phyloP scores from a whole-genome alignment of 2,888 invertebrate species.

The Salticus scenicus region DNA sequence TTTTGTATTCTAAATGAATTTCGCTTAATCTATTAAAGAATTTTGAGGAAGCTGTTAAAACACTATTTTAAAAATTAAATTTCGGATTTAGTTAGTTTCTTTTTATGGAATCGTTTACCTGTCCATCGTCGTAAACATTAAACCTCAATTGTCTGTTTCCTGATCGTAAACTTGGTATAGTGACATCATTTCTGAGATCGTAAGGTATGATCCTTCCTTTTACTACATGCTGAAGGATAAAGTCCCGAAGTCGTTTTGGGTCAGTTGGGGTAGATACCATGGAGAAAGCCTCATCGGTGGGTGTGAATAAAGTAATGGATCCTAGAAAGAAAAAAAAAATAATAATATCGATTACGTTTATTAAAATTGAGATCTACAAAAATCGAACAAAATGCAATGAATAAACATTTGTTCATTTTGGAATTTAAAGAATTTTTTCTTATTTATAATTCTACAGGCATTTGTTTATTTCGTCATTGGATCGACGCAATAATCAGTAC shows the following conservation, averaged over 20 bases:
- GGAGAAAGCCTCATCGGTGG: constrained; percentile 62
- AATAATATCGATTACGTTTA: too few species aligned
- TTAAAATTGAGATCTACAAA: too few species aligned
- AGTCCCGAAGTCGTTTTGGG: constrained; percentile 30
- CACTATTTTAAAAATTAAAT: too few species aligned
- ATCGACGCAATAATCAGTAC: too few species aligned
- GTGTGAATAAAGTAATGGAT: constrained; percentile 57
- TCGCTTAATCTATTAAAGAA: too few species aligned
- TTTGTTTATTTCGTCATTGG: too few species aligned
- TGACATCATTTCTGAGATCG: constrained; percentile 55
- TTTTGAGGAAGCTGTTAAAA: too few species aligned
- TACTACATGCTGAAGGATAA: constrained; percentile 54
- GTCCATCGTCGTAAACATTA: constrained; percentile 63
- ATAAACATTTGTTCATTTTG: background rate
- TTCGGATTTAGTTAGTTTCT: too few species aligned
- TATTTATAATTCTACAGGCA: too few species aligned
- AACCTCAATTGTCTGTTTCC: constrained; percentile 29
- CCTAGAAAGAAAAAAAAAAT: constrained; percentile 25
- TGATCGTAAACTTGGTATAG: constrained; percentile 28
- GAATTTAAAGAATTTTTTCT: too few species aligned
- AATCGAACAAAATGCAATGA: too few species aligned
- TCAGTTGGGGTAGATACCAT: constrained; percentile 26
- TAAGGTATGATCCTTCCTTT: constrained; percentile 20
- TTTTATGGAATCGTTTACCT: constrained; percentile 52
- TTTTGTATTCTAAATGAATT: too few species aligned